Evolutionary conservation across 2,888 invertebrate genomes (phyloP).

Genomic region (Agriotes lineatus): DNA sequence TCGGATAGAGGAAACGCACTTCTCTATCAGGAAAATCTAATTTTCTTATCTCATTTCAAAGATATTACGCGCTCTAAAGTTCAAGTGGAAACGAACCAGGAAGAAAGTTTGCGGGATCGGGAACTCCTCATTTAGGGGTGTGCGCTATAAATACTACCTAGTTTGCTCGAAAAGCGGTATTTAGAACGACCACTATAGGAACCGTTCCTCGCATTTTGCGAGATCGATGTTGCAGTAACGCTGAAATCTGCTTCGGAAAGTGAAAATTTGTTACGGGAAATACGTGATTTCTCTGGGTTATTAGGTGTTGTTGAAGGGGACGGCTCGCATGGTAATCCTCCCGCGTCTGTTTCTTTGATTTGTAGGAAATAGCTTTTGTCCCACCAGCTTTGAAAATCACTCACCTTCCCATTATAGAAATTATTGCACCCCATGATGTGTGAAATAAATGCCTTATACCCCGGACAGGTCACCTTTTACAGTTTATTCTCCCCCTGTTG

Average conservation of each 20-base stretch:
- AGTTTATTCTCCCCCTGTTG: neutral
- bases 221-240: neutral
- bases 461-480: no score
- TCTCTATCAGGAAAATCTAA: slow-evolving; percentile 23
- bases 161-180: no score
- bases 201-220: no score
- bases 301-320: slow-evolving; percentile 2
- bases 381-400: no score
- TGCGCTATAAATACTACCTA: neutral
- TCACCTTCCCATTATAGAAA: no score
- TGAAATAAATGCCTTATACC: no score
- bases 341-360: neutral
- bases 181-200: neutral
- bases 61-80: slow-evolving; percentile 18
- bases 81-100: slow-evolving; percentile 2
- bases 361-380: neutral
- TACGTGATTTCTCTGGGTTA: slow-evolving; percentile 4
- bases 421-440: no score
- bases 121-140: neutral
- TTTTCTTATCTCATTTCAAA: slow-evolving; percentile 25
- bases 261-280: slow-evolving; percentile 12
- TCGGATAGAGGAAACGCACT: slow-evolving; percentile 23
- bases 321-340: neutral
- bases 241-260: slow-evolving; percentile 11
- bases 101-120: slow-evolving; percentile 7